Evolutionary conservation across 2,113 vertebrate species (phyloP).

Genomic region (Ondatra zibethicus): DNA sequence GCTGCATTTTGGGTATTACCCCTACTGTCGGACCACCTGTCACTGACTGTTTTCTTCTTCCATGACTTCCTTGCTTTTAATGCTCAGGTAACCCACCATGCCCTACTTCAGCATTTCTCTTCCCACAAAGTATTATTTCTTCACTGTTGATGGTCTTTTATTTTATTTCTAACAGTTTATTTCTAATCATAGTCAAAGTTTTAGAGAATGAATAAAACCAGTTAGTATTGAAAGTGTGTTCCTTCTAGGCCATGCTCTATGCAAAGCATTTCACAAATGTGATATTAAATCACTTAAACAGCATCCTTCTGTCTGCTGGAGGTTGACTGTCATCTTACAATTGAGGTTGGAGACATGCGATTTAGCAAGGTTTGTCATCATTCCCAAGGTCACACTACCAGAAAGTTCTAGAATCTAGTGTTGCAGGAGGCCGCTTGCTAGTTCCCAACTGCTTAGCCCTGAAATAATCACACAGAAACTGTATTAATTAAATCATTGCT

Average conservation of each 20-base stretch:
- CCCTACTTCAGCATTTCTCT: background rate
- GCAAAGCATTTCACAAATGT: background rate
- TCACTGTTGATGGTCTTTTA: background rate
- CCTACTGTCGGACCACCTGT: fast-evolving
- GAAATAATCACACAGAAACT: no score
- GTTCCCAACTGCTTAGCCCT: no score
- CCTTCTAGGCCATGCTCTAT: background rate
- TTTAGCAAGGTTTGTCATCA: background rate
- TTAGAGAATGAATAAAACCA: background rate
- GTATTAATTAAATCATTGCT: no score
- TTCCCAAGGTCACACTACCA: background rate
- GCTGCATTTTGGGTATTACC: fast-evolving
- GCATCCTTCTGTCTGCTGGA: background rate
- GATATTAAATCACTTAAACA: no score
- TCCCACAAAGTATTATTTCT: background rate
- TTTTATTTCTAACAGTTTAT: conserved; percentile 44
- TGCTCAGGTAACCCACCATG: fast-evolving
- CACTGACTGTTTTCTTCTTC: background rate
- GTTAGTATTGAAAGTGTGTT: background rate
- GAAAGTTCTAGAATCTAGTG: background rate
- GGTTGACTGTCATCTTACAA: background rate
- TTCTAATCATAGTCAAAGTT: conserved; percentile 29
- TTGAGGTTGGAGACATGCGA: background rate
- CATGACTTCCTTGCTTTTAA: background rate
- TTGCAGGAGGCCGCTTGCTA: no score